A percentile compares a stretch with the other conserved stretches of the same genome.
These are phyloP conservation scores for Brachionichthys hirsutus DNA, from an alignment of 2,113 vertebrate species.

Conservation along the genomic window DNA sequence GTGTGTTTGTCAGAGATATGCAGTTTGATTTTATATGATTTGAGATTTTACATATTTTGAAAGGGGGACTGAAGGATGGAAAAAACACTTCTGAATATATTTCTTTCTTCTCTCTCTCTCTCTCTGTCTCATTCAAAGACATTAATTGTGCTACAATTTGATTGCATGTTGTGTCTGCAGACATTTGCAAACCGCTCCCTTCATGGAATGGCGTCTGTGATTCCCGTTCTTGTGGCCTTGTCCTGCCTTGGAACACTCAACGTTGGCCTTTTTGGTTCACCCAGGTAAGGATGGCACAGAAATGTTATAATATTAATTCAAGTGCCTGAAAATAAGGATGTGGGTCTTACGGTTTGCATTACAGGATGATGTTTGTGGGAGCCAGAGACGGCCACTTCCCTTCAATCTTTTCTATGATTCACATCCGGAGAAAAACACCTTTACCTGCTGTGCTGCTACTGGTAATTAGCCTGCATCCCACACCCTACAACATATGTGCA, in stretches of 20 bases:
- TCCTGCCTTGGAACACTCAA: conserved; percentile 89
- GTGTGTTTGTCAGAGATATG: no score
- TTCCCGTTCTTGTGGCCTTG: conserved; percentile 84
- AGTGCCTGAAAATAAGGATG: no score
- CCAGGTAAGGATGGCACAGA: conserved; percentile 75
- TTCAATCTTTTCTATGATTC: conserved; percentile 95
- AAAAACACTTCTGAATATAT: no score
- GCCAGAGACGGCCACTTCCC: conserved; percentile 97
- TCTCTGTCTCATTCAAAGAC: no score
- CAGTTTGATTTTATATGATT: no score
- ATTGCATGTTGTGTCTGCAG: conserved; percentile 57
- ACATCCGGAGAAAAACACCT: conserved; percentile 92
- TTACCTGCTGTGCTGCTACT: conserved; percentile 92
- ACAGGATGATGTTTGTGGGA: conserved; percentile 94
- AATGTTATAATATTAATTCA: no score
- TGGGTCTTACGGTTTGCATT: neutral
- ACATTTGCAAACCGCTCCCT: conserved; percentile 83
- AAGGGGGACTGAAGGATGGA: no score
- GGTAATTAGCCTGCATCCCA: conserved; percentile 79
- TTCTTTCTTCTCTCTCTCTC: no score
- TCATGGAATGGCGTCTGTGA: conserved; percentile 73
- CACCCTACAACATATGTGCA: neutral
- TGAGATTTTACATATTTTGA: no score
- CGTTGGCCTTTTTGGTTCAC: conserved; percentile 81
- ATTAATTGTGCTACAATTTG: neutral